Conservation (phyloP, 2,113 vertebrate species). For the Neogale vison region DNA sequence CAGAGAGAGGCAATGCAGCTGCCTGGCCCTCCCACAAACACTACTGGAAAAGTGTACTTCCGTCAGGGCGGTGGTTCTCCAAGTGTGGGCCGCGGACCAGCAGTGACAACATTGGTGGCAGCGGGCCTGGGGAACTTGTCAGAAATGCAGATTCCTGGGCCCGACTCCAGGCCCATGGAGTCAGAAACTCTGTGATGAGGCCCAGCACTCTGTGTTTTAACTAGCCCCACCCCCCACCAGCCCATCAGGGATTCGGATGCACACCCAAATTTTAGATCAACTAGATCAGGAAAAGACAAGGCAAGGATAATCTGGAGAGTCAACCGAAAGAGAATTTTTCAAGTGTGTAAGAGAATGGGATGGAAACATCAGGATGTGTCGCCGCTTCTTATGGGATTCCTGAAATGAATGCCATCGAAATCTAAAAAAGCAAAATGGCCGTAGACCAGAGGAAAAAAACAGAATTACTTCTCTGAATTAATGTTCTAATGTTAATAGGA, state of each 20-base stretch:
- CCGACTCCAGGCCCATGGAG: neutral
- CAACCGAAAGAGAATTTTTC: neutral
- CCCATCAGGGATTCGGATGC: neutral
- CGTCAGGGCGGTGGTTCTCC: neutral
- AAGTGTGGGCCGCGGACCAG: neutral
- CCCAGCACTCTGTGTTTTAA: neutral
- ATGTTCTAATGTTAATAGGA: slow-evolving; percentile 16
- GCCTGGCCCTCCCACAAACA: neutral
- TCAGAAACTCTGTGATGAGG: neutral
- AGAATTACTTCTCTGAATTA: neutral
- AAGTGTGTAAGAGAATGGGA: neutral
- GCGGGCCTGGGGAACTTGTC: neutral
- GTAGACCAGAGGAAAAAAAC: neutral
- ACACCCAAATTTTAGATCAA: neutral
- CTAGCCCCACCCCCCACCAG: neutral
- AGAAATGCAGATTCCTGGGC: neutral
- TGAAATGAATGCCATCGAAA: neutral
- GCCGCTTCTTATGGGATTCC: neutral
- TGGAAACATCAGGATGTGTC: neutral
- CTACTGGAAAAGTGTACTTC: neutral
- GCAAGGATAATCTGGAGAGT: neutral
- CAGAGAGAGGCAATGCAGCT: neutral
- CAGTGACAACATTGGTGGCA: neutral
- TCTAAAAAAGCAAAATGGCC: neutral
- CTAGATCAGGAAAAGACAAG: neutral